Conservation (phyloP, 2,797 vertebrate species). For the Sebastes nivosus region DNA sequence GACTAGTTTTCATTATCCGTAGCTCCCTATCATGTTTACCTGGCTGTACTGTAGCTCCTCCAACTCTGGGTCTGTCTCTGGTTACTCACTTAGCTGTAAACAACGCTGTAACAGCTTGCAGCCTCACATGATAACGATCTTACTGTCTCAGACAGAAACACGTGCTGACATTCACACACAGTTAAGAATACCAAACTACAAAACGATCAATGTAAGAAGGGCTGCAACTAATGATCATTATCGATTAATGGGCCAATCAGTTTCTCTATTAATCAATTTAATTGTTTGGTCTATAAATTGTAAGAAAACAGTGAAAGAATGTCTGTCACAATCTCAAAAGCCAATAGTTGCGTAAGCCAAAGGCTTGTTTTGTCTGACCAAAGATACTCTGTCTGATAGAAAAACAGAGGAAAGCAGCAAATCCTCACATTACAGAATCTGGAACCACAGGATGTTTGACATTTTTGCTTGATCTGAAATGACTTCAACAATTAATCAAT, state of each 20-base stretch:
- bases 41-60: neutral
- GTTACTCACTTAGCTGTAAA: neutral
- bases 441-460: neutral
- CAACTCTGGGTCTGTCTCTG: neutral
- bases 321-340: neutral
- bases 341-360: neutral
- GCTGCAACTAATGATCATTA: neutral
- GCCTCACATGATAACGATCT: neutral
- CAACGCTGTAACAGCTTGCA: neutral
- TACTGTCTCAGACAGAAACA: fast-evolving
- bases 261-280: neutral
- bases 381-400: neutral
- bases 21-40: neutral
- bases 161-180: neutral
- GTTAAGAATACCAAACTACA: neutral
- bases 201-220: neutral
- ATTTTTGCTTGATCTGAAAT: neutral
- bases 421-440: neutral
- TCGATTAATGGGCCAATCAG: too few relatives aligned
- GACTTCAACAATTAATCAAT: neutral
- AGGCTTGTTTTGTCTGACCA: neutral
- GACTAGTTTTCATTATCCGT: neutral
- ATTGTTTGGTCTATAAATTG: neutral
- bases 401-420: neutral
- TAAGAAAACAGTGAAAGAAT: neutral